Evolutionary conservation across 2,888 invertebrate species (phyloP).

Genomic region (Perdita meconis): DNA sequence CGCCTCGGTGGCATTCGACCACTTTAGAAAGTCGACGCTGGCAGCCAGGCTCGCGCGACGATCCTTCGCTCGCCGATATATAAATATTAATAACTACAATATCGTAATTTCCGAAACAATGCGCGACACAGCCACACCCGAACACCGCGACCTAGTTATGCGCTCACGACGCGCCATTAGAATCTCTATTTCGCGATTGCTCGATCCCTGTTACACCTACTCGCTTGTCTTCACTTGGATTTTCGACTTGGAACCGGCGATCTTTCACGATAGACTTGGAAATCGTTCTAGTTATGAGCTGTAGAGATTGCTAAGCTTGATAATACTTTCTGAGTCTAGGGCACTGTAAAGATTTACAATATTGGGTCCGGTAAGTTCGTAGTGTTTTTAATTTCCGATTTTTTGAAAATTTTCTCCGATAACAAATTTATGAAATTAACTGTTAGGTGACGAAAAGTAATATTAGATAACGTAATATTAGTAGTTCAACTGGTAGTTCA

Average conservation of each 20-base stretch:
- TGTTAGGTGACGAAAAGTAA: no score
- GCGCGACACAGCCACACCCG: constrained; percentile 75
- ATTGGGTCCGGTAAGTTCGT: no score
- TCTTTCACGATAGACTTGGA: not conserved
- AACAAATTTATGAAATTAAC: no score
- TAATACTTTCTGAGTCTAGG: no score
- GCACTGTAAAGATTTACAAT: no score
- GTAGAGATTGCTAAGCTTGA: no score
- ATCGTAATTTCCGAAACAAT: constrained; percentile 78
- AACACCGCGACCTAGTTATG: constrained; percentile 68
- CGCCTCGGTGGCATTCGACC: constrained; percentile 60
- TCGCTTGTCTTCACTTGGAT: constrained; percentile 3
- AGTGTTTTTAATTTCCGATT: no score
- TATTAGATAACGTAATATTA: no score
- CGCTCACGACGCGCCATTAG: constrained; percentile 36
- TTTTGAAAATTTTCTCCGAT: no score
- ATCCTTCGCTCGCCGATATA: constrained; percentile 59
- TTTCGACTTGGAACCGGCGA: not conserved
- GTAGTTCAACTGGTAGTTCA: no score
- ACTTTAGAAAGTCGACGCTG: constrained; percentile 69
- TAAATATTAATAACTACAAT: constrained; percentile 78
- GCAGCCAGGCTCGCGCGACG: constrained; percentile 41
- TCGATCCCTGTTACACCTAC: constrained; percentile 28
- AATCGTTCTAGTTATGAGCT: accelerated
- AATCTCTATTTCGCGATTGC: not conserved